Percentiles rank a stretch among this genome's conserved stretches.
These are phyloP conservation scores for Lichenostomus cassidix DNA, from an alignment of 2,113 vertebrate genomes.

Conservation along the genomic window DNA sequence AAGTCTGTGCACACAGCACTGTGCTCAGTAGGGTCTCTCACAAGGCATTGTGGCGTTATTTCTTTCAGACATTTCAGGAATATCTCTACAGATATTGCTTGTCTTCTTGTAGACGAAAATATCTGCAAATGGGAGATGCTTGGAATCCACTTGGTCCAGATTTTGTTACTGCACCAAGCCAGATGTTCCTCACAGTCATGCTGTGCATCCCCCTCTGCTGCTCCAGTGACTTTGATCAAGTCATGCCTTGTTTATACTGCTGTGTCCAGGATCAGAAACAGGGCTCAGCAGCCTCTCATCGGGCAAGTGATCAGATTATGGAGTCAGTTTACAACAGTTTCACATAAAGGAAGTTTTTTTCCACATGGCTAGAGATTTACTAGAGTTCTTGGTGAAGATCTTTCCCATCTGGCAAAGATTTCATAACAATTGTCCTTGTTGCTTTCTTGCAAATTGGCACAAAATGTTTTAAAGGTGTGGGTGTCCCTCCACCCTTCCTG, in stretches of 20 bases:
- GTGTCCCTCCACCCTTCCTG: background rate
- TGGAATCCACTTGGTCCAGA: background rate
- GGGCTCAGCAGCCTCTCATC: background rate
- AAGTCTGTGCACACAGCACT: background rate
- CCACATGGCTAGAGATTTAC: background rate
- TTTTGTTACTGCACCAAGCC: background rate
- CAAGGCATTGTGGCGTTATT: background rate
- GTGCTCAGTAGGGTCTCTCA: background rate
- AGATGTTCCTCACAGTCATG: background rate
- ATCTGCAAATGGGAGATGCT: background rate
- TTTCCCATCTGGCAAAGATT: constrained; percentile 6
- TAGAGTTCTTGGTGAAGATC: background rate
- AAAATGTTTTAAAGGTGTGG: background rate
- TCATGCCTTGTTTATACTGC: background rate
- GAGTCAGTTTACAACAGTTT: background rate
- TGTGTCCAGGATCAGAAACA: background rate
- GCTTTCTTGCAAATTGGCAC: background rate
- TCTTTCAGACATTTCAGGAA: background rate
- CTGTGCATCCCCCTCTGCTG: background rate
- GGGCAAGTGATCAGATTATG: background rate
- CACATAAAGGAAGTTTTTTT: background rate
- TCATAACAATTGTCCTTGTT: background rate
- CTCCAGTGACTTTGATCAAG: background rate
- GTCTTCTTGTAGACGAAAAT: background rate
- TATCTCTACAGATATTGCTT: background rate